These are phyloP conservation scores for Lamproptera curius DNA, from an alignment of 2,888 invertebrate genomes.

Conservation along the genomic window DNA sequence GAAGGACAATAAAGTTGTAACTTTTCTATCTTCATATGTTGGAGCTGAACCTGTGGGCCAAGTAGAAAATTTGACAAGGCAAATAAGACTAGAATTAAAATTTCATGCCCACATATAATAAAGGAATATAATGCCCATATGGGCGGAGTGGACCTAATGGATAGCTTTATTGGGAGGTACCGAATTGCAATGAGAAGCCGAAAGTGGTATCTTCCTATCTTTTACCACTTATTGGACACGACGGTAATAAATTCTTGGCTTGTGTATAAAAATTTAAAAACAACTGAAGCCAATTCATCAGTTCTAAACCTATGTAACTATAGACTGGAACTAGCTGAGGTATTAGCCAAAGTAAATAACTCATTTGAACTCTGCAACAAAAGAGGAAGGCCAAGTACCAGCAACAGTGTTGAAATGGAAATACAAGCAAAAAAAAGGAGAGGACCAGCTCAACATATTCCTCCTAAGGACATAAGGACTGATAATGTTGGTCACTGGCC, in stretches of 20 bases:
- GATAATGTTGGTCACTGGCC: conserved; percentile 34
- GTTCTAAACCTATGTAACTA: conserved; percentile 28
- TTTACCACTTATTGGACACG: conserved; percentile 39
- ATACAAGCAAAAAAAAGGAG: conserved; percentile 31
- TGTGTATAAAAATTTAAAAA: conserved; percentile 17
- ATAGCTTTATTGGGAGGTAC: conserved; percentile 33
- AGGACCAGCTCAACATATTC: conserved; percentile 12
- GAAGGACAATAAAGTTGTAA: conserved; percentile 40
- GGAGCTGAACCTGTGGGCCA: conserved; percentile 32
- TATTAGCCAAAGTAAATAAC: conserved; percentile 27
- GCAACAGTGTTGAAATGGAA: conserved; percentile 35
- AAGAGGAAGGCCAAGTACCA: conserved; percentile 36
- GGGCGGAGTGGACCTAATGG: conserved; percentile 37
- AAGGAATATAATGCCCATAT: conserved; percentile 37
- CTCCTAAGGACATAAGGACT: conserved; percentile 21
- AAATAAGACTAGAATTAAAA: conserved; percentile 20
- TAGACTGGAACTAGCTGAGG: conserved; percentile 40
- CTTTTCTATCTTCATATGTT: conserved; percentile 37
- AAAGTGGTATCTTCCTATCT: conserved; percentile 39
- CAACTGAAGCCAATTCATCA: conserved; percentile 14
- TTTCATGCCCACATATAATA: conserved; percentile 27
- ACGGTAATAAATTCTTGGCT: conserved; percentile 40
- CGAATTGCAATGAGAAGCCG: conserved; percentile 29
- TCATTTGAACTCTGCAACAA: conserved; percentile 35
- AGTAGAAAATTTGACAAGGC: conserved; percentile 32